Percentiles rank a stretch among this genome's conserved stretches.
phyloP scores from a whole-genome alignment of 1,140 invertebrate species.

The Drosophila repletoides region DNA sequence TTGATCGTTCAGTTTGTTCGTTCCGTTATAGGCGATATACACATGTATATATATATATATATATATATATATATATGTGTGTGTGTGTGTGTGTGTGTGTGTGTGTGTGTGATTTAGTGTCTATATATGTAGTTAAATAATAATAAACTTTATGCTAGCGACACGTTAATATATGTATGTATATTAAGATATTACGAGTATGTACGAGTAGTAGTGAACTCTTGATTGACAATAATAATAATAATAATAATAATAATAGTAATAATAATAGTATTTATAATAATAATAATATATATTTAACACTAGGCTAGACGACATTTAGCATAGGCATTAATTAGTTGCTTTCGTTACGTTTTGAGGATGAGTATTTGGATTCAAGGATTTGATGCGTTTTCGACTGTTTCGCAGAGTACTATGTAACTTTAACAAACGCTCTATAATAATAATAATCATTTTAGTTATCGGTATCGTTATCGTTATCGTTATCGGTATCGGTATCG shows the following conservation, averaged over 20 bases:
- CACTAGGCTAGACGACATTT: constrained; percentile 66
- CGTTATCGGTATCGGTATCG: constrained; percentile 9
- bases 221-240: too few relatives aligned
- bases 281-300: constrained; percentile 31
- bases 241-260: constrained; percentile 15
- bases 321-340: constrained; percentile 76
- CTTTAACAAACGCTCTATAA: constrained; percentile 66
- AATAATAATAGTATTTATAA: constrained; percentile 27
- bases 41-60: constrained; percentile 32
- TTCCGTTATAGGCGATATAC: constrained; percentile 18
- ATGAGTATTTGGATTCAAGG: constrained; percentile 46
- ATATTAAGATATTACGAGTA: constrained; percentile 19
- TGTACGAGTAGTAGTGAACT: too few relatives aligned
- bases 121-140: constrained; percentile 54
- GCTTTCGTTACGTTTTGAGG: constrained; percentile 64
- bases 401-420: constrained; percentile 26
- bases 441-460: too few relatives aligned
- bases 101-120: constrained; percentile 6
- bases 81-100: too few relatives aligned
- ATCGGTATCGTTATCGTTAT: constrained; percentile 11
- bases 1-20: constrained; percentile 59
- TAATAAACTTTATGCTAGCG: constrained; percentile 53
- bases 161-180: constrained; percentile 28
- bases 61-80: too few relatives aligned
- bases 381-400: constrained; percentile 23